Base-by-base conservation (phyloP, 2,113 vertebrate genomes). In the Accipiter cooperii region DNA sequence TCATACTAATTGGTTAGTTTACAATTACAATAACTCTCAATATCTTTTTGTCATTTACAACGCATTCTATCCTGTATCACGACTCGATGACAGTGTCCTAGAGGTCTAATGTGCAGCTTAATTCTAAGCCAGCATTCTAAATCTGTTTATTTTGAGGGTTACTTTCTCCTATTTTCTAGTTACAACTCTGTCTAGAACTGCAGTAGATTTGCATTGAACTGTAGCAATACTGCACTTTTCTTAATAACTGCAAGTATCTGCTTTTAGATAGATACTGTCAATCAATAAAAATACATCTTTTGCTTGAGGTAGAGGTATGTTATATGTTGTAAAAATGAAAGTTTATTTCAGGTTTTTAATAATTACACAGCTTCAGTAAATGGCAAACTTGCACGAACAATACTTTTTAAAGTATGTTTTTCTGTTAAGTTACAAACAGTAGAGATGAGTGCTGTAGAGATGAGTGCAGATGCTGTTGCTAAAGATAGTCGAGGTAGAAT, bases 1-100 rank as follows among this genome's bases (percentile, higher is more conserved):
- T 99, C 98, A 99, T 99, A 97, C 97, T 99, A 86, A 99, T 99
- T 69, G 99, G 99, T 99, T 98, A 92, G 98, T 98, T 87, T 75
- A 13, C 82, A 82, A 52, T 76, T 54, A 42, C 17, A 51, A n/a
- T 89, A 64, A 68, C 57, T 76, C 5, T 93, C 46, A 75, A 4
- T 88, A 33, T 42, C 8, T 3, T 80, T 88, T 79, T 86, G 26
- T 80, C 16, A 14, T 68, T 55, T 42, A 51, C 18, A 46, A 91
- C 54, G 10, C 18, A 34, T 76, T 84, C 8, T 42, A 4, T 2
- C 65, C 40, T 3, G 5, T 75, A 10, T 36, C 28, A 24, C 40
- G 26, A 16, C 44, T 69, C n/a, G 31, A 29, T 76, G 42, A 86
- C 12, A 17, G 29, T 17, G 19, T 84, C 42, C 10, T 44, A 29